Evolutionary conservation across 2,888 invertebrate genomes (phyloP), one percentile per base, ranked within the genome.

Genomic region (Sisyra nigra): DNA sequence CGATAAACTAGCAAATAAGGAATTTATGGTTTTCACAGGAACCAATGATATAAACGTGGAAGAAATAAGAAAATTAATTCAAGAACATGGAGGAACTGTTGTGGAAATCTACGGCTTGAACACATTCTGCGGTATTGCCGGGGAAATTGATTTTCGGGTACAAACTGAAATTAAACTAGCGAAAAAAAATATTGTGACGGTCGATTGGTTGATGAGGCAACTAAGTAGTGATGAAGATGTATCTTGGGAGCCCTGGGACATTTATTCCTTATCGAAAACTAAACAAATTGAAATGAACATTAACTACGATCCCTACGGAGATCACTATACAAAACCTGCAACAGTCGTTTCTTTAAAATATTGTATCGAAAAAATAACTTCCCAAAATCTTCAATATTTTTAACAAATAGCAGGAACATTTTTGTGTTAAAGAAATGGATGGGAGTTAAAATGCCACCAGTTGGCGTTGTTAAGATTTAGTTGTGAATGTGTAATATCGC

Each of bases 111-210:
- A 19, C 18, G 19, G 19, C 2, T 18, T n/a, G n/a, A 13, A 9
- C 8, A 17, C 14, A 10, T 11, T 11, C 3, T 37, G 37, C 18
- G 11, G 17, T 11, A 18, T 37, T 7, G 17, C 17, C 11, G 37
- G 37, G 9, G 19, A 37, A 2, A 19, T 6, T 8, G 19, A 17
- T 17, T 37, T 37, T 37, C 8, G 3, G 10, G 17, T 37, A 6
- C 17, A 37, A 37, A 37, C 37, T 9, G 37, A 37, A 37, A 37
- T 37, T 14, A 37, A 37, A 15, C 18, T 37, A 11, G 11, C 11
- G 8, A 37, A 37, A 7, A 17, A 19, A 6, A 19, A 37, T 37
- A 19, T 37, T 9, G 37, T 37, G 2, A 37, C 17, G 7, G 11
- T 37, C 2, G 17, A 14, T 24, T 37, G 37, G 37, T 19, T 37